These are phyloP conservation scores for Acipenser transmontanus DNA, from an alignment of 2,797 vertebrate species.

Conservation along the genomic window DNA sequence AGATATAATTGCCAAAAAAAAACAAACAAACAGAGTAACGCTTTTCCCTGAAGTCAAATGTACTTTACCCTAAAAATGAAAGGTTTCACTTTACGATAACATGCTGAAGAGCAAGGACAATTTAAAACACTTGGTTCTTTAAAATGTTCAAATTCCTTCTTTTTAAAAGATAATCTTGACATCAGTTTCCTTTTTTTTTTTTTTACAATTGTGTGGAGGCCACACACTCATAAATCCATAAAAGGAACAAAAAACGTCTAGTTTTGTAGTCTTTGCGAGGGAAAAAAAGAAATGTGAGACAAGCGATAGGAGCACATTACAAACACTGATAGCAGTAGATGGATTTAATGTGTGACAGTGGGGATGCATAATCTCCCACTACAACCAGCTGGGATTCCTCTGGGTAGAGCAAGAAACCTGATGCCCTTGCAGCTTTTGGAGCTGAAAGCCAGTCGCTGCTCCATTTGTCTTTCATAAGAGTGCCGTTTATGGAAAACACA, in stretches of 20 bases:
- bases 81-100: too few relatives aligned
- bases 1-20: too few relatives aligned
- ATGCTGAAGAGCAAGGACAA: neutral
- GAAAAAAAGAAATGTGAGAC: neutral
- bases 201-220: neutral
- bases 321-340: neutral
- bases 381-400: neutral
- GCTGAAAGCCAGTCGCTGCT: neutral
- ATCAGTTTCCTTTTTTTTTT: neutral
- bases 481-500: constrained; percentile 11
- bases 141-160: neutral
- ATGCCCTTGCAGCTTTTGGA: constrained; percentile 7
- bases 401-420: constrained; percentile 6
- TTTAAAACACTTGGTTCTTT: neutral
- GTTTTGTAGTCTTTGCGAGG: neutral
- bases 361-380: neutral
- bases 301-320: constrained; percentile 1
- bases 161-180: neutral
- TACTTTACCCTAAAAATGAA: too few relatives aligned
- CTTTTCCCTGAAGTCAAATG: too few relatives aligned
- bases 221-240: constrained; percentile 5
- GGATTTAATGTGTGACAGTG: neutral
- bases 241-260: constrained; percentile 5
- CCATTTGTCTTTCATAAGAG: constrained; percentile 5
- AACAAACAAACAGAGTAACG: too few relatives aligned